Evolutionary conservation across 2,888 invertebrate genomes (phyloP), one percentile per base, ranked within the genome.

Genomic region (Hypsopygia costalis): DNA sequence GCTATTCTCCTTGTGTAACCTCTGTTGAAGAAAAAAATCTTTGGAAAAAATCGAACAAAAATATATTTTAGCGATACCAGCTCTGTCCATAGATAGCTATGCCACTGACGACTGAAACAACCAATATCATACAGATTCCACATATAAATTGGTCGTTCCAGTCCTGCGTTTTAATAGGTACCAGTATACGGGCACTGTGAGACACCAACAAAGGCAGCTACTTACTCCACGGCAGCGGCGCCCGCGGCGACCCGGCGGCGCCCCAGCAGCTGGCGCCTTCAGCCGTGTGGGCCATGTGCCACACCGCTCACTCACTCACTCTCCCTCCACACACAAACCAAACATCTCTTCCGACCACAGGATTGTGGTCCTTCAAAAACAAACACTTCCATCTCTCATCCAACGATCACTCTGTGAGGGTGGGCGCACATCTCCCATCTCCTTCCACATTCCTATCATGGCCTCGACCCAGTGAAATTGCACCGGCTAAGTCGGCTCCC

Each of bases 401-500:
- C 38, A 33, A 20, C 43, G 47, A n/a, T 37, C 57, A 54, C 21
- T 42, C 60, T 56, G 70, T 62, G 68, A 69, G 63, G 69, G 67
- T 74, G 68, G 58, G 42, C 44, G 39, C 68, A 72, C 81, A 81
- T 74, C 56, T 52, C 68, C 72, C 75, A 70, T 57, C 56, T 55
- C 64, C 62, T 63, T 58, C 79, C 70, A 59, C 61, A 69, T 75
- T 79, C 74, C 82, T 73, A 62, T 50, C 72, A 80, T 79, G 77
- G 67, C 55, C 55, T 58, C 54, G 43, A 60, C 72, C 75, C 72
- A 66, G 59, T 77, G 57, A 72, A 70, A 75, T 80, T 81, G 77
- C 58, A 82, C 69, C 76, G 67, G 44, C 47, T 36, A 38, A 33
- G 34, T 16, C 16, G 12, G 31, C 40, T 31, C 38, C 37, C 47